Base-by-base conservation (phyloP, 2,888 invertebrate species). In the Lithophane ornitopus region DNA sequence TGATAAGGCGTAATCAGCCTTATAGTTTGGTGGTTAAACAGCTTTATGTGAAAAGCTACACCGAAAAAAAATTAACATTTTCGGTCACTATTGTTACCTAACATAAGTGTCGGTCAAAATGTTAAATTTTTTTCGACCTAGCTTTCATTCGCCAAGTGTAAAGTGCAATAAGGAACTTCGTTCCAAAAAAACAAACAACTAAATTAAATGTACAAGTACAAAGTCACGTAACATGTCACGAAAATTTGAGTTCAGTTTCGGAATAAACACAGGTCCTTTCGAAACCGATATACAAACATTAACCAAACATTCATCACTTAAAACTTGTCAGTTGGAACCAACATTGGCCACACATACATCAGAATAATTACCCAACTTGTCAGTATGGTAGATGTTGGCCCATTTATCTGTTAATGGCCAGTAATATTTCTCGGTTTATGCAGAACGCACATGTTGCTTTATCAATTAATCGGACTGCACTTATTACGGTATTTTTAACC, bases 361-460 rank as follows among this genome's bases (percentile, higher is more conserved):
- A 68, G 26, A 73, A 46, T 73, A 73, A 82, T 84, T 84, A 63
- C 66, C 63, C 68, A 76, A 76, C 66, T 69, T 61, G 81, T 76
- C 73, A 77, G 77, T 56, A 26, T 69, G 44, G 68, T 72, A 41
- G 59, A 76, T 84, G 71, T 69, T 74, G 52, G 61, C 28, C 63
- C 71, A 84, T 80, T 69, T 71, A 46, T 79, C 80, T 34, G 68
- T 56, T 71, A 65, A 83, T 84, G 39, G 46, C 39, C 70, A 19
- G 56, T 74, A 56, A 74, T 82, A 69, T 68, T 52, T 82, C 74
- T 44, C 28, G 16, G 44, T 34, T 70, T 63, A 82, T 28, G 54
- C 68, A 11, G 9, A 58, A 41, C 19, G 34, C 69, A 72, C 54
- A 65, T 28, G 49, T 34, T 61, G 28, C 34, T 69, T 65, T 56